Conservation (phyloP, 53 echinoderm and acorn worm species). For the Echinarachnius parma region DNA sequence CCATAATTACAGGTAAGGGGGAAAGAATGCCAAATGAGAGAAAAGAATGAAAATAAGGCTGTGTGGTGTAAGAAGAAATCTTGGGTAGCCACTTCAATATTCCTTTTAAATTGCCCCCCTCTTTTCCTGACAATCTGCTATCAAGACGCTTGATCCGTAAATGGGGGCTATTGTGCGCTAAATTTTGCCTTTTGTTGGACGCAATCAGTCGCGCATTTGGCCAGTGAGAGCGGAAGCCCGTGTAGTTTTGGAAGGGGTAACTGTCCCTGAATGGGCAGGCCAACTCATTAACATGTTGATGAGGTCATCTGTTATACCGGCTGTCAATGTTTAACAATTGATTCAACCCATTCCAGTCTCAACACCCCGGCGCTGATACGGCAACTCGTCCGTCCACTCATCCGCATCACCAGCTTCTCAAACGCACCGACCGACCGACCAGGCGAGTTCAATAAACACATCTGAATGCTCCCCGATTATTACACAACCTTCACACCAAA, state of each 20-base stretch:
- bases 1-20: slow-evolving; percentile 42
- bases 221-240: slow-evolving; percentile 18
- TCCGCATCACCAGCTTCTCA: too few species aligned
- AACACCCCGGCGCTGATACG: too few species aligned
- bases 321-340: slow-evolving; percentile 31
- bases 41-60: too few species aligned
- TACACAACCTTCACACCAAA: too few species aligned
- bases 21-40: slow-evolving; percentile 16
- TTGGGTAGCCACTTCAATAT: background rate
- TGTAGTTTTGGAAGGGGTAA: slow-evolving; percentile 9
- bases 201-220: slow-evolving; percentile 17
- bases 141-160: slow-evolving; percentile 30
- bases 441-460: too few species aligned
- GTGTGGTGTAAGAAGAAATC: too few species aligned
- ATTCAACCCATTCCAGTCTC: background rate
- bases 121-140: slow-evolving; percentile 22
- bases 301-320: slow-evolving; percentile 47
- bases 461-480: too few species aligned
- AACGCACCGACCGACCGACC: too few species aligned
- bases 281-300: slow-evolving; percentile 46
- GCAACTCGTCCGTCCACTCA: too few species aligned
- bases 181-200: slow-evolving; percentile 43
- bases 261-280: slow-evolving; percentile 6
- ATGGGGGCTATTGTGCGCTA: slow-evolving; percentile 44
- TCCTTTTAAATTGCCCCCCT: background rate